phyloP scores from a whole-genome alignment of 2,113 vertebrate species.

The Psilopogon haemacephalus region DNA sequence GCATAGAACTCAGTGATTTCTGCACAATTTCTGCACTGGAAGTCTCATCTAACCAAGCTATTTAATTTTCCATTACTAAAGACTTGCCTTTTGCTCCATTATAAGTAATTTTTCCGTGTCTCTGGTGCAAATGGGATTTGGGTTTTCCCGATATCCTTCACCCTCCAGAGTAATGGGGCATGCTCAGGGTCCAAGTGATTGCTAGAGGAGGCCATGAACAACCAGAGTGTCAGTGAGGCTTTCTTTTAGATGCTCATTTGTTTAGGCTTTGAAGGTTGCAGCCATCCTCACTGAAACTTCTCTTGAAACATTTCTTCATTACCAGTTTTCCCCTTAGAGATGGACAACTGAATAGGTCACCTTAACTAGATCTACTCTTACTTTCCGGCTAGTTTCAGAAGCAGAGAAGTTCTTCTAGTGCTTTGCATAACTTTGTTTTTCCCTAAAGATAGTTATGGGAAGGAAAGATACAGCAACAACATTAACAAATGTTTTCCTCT shows the following conservation, averaged over 20 bases:
- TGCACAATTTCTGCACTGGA: not conserved
- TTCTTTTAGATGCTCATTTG: not conserved
- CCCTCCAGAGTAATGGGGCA: not conserved
- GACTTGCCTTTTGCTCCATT: not conserved
- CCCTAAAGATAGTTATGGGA: not conserved
- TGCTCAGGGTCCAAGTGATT: not conserved
- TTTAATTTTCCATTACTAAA: not conserved
- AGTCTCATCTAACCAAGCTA: not conserved
- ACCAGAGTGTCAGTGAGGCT: not conserved
- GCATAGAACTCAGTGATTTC: not conserved
- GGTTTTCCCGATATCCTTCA: not conserved
- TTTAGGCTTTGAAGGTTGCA: not conserved
- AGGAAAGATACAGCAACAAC: not conserved
- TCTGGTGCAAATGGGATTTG: not conserved
- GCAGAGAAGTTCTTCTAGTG: not conserved
- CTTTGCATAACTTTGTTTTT: not conserved
- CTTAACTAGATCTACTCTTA: not conserved
- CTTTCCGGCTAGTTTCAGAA: not conserved
- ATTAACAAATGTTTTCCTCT: not conserved
- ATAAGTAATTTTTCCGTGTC: not conserved
- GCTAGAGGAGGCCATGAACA: rapidly evolving
- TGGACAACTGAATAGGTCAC: not conserved
- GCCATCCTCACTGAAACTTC: not conserved
- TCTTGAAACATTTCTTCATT: not conserved
- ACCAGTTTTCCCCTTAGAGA: not conserved